Evolutionary conservation across 2,888 invertebrate genomes (phyloP).

Genomic region (Leptopilina drosophilae): DNA sequence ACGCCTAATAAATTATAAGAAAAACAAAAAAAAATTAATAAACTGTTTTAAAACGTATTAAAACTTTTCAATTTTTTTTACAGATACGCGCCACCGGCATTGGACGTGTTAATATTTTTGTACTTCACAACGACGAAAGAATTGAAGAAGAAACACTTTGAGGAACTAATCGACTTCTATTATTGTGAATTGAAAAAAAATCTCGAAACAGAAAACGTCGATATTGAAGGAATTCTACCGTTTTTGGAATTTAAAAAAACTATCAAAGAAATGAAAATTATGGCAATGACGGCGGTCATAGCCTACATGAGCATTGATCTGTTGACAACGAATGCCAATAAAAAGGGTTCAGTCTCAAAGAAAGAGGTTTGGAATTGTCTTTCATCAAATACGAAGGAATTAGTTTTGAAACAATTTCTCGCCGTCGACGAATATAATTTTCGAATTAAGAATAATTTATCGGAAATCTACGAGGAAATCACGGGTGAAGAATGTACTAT

Average conservation of each 20-base stretch:
- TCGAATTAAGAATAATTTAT: conserved; percentile 63
- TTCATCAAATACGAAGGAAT: conserved; percentile 63
- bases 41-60: no score
- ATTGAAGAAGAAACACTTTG: conserved; percentile 61
- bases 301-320: conserved; percentile 68
- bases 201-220: conserved; percentile 57
- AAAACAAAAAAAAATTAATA: no score
- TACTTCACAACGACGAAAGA: conserved; percentile 69
- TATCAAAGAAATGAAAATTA: conserved; percentile 59
- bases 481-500: no score
- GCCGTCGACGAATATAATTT: conserved; percentile 58
- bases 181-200: conserved; percentile 58
- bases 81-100: conserved; percentile 70
- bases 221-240: conserved; percentile 54
- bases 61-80: background rate
- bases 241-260: conserved; percentile 62
- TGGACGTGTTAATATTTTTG: conserved; percentile 71
- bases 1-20: no score
- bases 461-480: conserved; percentile 62
- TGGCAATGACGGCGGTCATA: conserved; percentile 62
- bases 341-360: conserved; percentile 62
- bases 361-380: conserved; percentile 61
- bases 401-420: conserved; percentile 61
- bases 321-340: conserved; percentile 58
- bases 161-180: conserved; percentile 66